These are phyloP conservation scores for Osmerus mordax DNA, from an alignment of 2,113 vertebrate genomes.

Conservation along the genomic window DNA sequence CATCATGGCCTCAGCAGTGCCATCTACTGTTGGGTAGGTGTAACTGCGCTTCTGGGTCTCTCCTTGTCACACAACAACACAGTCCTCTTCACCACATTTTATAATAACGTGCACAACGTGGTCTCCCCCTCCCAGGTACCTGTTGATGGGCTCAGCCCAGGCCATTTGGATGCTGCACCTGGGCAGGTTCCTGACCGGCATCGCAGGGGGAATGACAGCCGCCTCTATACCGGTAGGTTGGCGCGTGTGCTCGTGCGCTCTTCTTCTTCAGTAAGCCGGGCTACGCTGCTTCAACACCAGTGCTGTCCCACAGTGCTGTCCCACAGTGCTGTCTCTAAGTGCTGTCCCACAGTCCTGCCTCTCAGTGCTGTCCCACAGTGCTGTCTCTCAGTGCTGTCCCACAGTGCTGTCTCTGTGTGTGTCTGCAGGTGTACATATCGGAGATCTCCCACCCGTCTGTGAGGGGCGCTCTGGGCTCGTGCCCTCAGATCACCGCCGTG, in stretches of 20 bases:
- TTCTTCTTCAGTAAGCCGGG: background rate
- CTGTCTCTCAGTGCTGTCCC: too few relatives aligned
- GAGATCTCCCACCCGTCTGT: constrained; percentile 85
- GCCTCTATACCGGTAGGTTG: constrained; percentile 88
- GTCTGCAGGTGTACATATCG: constrained; percentile 87
- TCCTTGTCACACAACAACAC: background rate
- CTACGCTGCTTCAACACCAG: background rate
- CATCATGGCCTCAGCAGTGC: constrained; percentile 88
- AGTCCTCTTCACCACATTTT: background rate
- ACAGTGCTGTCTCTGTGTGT: constrained; percentile 6
- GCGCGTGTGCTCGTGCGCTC: constrained; percentile 5
- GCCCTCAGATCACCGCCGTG: constrained; percentile 91
- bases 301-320: background rate
- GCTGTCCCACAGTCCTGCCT: too few relatives aligned
- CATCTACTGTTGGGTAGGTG: constrained; percentile 71
- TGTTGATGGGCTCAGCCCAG: constrained; percentile 79
- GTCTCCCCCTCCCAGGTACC: constrained; percentile 62
- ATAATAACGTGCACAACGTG: background rate
- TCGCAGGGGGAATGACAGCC: constrained; percentile 82
- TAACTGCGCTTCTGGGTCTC: background rate
- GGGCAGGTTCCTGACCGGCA: constrained; percentile 84
- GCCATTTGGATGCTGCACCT: constrained; percentile 81
- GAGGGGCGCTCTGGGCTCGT: constrained; percentile 85
- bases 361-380: too few relatives aligned
- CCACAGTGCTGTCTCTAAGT: too few relatives aligned